Conservation (phyloP, 2,888 invertebrate genomes). For the Steinernema scapterisci region DNA sequence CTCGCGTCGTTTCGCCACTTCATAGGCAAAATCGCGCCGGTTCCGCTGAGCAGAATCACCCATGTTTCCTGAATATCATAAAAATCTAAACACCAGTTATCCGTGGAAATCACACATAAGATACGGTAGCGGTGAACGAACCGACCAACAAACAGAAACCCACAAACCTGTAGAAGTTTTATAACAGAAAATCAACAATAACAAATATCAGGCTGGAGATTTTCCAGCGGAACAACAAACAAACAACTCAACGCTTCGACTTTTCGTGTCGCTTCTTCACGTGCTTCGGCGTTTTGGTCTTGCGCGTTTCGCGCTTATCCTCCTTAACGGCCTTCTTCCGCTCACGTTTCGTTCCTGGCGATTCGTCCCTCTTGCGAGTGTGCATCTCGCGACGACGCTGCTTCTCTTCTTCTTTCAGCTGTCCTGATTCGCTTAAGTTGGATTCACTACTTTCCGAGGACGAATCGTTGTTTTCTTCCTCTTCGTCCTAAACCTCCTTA, state of each 20-base stretch:
- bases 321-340: conserved; percentile 88
- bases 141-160: conserved; percentile 11
- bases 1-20: conserved; percentile 44
- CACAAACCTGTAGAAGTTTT: conserved; percentile 17
- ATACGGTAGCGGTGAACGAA: neutral
- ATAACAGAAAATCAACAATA: conserved; percentile 36
- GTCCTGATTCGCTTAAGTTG: conserved; percentile 6
- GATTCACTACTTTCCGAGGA: conserved; percentile 26
- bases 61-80: conserved; percentile 29
- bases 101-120: conserved; percentile 17
- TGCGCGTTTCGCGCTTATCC: conserved; percentile 84
- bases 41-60: conserved; percentile 32
- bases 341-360: conserved; percentile 72
- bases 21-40: conserved; percentile 33
- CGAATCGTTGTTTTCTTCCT: conserved; percentile 31
- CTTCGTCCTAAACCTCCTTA: conserved; percentile 19
- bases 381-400: conserved; percentile 41
- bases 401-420: conserved; percentile 40
- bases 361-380: conserved; percentile 68
- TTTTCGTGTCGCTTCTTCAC: conserved; percentile 84
- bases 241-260: conserved; percentile 48
- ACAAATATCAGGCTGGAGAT: neutral
- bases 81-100: conserved; percentile 13
- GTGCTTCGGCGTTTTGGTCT: conserved; percentile 87
- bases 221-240: neutral